Conservation (phyloP, 2,888 invertebrate species). For the Pyralis farinalis region DNA sequence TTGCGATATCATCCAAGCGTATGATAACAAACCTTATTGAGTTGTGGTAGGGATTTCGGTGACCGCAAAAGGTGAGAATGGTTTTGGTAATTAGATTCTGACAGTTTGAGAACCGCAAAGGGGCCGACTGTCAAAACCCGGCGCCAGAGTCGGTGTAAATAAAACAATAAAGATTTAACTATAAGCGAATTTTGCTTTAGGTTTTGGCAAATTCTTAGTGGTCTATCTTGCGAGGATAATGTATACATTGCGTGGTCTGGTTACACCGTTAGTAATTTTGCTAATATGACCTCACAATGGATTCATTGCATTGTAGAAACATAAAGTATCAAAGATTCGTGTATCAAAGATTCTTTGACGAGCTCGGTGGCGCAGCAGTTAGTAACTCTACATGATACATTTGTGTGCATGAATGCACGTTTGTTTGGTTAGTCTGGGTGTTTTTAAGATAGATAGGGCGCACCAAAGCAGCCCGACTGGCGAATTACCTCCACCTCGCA, state of each 20-base stretch:
- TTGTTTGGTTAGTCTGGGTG: too few relatives aligned
- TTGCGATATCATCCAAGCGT: constrained; percentile 17
- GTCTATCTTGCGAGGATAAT: not conserved
- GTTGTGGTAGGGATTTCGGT: constrained; percentile 22
- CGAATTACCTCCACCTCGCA: too few relatives aligned
- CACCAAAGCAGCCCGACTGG: too few relatives aligned
- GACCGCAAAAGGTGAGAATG: constrained; percentile 24
- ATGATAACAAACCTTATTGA: constrained; percentile 28
- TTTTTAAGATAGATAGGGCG: too few relatives aligned
- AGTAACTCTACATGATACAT: too few relatives aligned
- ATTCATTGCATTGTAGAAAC: too few relatives aligned
- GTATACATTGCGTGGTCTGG: not conserved
- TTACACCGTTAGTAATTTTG: too few relatives aligned
- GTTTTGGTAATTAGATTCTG: constrained; percentile 74
- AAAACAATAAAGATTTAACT: constrained; percentile 37
- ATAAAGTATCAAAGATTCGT: too few relatives aligned
- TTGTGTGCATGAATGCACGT: too few relatives aligned
- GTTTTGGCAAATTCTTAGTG: constrained; percentile 4
- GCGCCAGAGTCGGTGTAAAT: constrained; percentile 68
- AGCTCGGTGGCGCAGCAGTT: too few relatives aligned
- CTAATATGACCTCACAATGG: too few relatives aligned
- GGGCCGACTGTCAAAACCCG: constrained; percentile 74
- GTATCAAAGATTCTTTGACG: too few relatives aligned
- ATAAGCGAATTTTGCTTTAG: constrained; percentile 3
- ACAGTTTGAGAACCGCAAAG: constrained; percentile 73